Percentiles rank a stretch among this genome's conserved stretches.
phyloP scores from a whole-genome alignment of 2,888 invertebrate species.

The Spisula solida region DNA sequence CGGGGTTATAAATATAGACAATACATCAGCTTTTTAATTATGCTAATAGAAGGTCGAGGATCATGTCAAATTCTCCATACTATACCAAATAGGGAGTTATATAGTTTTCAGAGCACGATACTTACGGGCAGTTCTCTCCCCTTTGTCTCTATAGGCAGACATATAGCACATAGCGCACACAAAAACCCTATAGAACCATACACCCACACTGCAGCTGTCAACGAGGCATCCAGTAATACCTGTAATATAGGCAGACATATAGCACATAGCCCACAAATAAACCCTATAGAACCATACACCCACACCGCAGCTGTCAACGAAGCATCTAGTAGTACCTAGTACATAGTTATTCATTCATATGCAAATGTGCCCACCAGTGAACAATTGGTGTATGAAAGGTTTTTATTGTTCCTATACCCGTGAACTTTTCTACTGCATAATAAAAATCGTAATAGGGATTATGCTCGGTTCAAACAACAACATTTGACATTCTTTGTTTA shows the following conservation, averaged over 20 bases:
- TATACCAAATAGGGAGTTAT: too few relatives aligned
- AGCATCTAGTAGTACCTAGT: constrained; percentile 79
- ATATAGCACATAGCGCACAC: constrained; percentile 93
- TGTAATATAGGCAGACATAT: constrained; percentile 92
- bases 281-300: constrained; percentile 93
- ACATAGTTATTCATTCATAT: constrained; percentile 92
- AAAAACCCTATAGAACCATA: constrained; percentile 93
- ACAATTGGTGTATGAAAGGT: too few relatives aligned
- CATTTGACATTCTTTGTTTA: too few relatives aligned
- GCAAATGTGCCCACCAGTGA: too few relatives aligned
- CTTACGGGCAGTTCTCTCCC: constrained; percentile 90
- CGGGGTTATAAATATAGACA: too few relatives aligned
- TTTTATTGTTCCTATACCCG: too few relatives aligned
- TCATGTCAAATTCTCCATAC: too few relatives aligned
- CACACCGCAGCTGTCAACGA: constrained; percentile 88
- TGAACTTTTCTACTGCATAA: too few relatives aligned
- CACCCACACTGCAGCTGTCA: constrained; percentile 89
- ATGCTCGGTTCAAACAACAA: too few relatives aligned
- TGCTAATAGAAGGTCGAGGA: too few relatives aligned
- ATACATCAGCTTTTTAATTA: too few relatives aligned
- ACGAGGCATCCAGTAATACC: constrained; percentile 80
- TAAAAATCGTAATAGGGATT: too few relatives aligned
- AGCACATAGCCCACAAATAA: constrained; percentile 91
- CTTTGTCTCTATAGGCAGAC: constrained; percentile 95
- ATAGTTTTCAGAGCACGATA: neutral